A percentile compares a stretch with the other conserved stretches of the same genome.
Conservation (phyloP, 2,888 invertebrate genomes). For the Cephonodes hylas region DNA sequence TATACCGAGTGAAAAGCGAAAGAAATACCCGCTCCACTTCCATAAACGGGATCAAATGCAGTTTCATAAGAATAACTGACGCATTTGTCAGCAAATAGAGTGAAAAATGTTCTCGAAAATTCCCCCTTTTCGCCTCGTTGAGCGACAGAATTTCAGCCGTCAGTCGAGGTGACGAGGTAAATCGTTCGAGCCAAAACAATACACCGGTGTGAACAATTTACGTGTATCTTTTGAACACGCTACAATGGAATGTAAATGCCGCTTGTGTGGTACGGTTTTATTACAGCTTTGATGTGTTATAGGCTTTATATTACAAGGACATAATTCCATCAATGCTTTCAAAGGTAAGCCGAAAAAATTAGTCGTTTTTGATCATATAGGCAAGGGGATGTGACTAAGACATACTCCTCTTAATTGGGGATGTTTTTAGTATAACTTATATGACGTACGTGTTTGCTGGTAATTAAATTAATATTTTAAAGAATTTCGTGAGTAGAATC, state of each 20-base stretch:
- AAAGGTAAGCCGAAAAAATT: too few relatives aligned
- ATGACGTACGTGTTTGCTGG: too few relatives aligned
- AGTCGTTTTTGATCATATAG: too few relatives aligned
- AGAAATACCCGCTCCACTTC: background rate
- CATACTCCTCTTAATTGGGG: too few relatives aligned
- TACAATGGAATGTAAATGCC: background rate
- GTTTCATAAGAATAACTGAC: background rate
- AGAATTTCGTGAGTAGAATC: too few relatives aligned
- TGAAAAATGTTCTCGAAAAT: background rate
- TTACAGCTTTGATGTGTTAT: too few relatives aligned
- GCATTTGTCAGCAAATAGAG: background rate
- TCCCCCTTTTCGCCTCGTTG: background rate
- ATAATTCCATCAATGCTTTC: too few relatives aligned
- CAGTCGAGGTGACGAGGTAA: background rate
- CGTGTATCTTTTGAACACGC: background rate
- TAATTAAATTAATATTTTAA: too few relatives aligned
- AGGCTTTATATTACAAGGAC: too few relatives aligned
- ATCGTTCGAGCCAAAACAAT: background rate
- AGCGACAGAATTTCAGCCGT: background rate
- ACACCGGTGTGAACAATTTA: background rate
- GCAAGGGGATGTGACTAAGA: too few relatives aligned
- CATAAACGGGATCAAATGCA: background rate
- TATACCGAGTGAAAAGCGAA: background rate
- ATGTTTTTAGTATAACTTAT: too few relatives aligned
- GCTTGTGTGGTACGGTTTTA: background rate